Evolutionary conservation across 2,888 invertebrate genomes (phyloP).

Genomic region (Blera fallax): DNA sequence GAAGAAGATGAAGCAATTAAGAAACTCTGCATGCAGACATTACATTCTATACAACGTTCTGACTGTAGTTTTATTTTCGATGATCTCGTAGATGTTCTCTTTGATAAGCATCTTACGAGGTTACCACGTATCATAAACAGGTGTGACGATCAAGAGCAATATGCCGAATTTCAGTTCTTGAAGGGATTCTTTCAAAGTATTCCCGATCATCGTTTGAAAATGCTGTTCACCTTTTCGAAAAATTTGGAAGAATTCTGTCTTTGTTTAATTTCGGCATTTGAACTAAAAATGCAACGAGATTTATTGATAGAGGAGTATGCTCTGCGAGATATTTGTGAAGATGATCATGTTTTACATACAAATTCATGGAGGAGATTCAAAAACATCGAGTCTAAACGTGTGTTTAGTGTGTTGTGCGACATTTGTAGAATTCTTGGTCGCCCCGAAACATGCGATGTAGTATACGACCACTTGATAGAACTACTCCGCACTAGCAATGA

Average conservation of each 20-base stretch:
- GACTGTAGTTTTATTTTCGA: constrained; percentile 76
- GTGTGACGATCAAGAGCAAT: constrained; percentile 86
- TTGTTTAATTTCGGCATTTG: constrained; percentile 83
- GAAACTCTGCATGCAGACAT: constrained; percentile 79
- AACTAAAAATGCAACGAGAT: constrained; percentile 82
- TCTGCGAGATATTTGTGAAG: constrained; percentile 76
- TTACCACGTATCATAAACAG: constrained; percentile 87
- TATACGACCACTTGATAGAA: constrained; percentile 86
- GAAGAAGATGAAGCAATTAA: constrained; percentile 85
- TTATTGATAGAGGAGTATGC: constrained; percentile 83
- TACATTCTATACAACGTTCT: constrained; percentile 79
- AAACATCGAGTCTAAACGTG: constrained; percentile 83
- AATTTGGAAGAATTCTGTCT: constrained; percentile 84
- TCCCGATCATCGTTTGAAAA: constrained; percentile 83
- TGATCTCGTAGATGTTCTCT: constrained; percentile 83
- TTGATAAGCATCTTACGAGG: constrained; percentile 83
- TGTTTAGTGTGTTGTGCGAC: constrained; percentile 83
- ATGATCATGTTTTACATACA: constrained; percentile 78
- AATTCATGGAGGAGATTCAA: constrained; percentile 85
- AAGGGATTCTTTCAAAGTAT: constrained; percentile 86
- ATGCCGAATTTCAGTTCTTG: constrained; percentile 85
- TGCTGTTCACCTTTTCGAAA: constrained; percentile 83
- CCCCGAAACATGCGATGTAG: constrained; percentile 83
- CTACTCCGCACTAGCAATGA: constrained; percentile 83
- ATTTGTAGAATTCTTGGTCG: constrained; percentile 84